phyloP scores from a whole-genome alignment of 2,113 vertebrate genomes.

The Oreocharis arfaki region DNA sequence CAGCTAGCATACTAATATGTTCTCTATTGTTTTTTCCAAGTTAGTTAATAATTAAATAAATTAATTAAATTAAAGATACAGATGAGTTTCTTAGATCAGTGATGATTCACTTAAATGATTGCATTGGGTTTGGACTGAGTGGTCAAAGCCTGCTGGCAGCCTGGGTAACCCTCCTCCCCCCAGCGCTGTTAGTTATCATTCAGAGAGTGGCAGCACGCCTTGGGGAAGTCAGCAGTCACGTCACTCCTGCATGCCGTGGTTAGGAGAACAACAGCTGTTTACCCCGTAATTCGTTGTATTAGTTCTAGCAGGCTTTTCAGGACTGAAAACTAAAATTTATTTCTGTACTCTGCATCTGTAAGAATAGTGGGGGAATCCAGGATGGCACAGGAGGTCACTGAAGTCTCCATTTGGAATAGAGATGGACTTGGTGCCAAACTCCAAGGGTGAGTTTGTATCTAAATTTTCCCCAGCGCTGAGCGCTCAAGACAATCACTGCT shows the following conservation, averaged over 20 bases:
- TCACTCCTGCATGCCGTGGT: neutral
- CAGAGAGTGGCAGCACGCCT: neutral
- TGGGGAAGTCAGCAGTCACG: constrained; percentile 27
- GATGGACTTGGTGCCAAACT: neutral
- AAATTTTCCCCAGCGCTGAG: neutral
- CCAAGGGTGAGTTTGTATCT: neutral
- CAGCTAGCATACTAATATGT: constrained; percentile 23
- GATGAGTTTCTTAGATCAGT: constrained; percentile 33
- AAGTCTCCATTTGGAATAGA: neutral
- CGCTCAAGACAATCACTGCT: neutral
- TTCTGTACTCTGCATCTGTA: neutral
- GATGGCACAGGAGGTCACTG: neutral
- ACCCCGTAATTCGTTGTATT: neutral
- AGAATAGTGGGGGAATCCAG: neutral
- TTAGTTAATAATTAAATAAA: too few species aligned
- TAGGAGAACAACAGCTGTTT: constrained; percentile 38
- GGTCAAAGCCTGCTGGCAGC: neutral
- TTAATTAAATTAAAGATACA: constrained; percentile 54
- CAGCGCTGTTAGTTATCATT: neutral
- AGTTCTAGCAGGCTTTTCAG: neutral
- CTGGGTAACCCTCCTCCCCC: neutral
- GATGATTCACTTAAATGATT: neutral
- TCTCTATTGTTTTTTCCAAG: constrained; percentile 7
- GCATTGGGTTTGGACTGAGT: neutral
- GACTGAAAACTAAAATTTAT: constrained; percentile 19